Evolutionary conservation across 2,888 invertebrate species (phyloP), one percentile per base, ranked within the genome.

Genomic region (Sclerodermus sp.): DNA sequence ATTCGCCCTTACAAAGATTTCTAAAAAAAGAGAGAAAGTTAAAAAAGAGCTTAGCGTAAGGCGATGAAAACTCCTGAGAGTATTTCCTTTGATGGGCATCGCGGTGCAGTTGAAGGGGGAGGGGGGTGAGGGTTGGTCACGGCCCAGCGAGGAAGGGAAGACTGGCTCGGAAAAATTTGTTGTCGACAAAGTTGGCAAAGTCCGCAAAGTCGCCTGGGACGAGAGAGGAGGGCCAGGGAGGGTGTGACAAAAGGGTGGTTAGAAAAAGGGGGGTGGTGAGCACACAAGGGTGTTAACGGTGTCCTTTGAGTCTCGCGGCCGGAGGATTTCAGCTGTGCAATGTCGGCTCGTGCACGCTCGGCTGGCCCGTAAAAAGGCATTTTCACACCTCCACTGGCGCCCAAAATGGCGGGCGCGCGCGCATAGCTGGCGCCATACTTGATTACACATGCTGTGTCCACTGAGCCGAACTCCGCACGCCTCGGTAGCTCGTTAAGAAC

Each of bases 401-500:
- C 55, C 59, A 63, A 67, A 65, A 64, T 54, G 53, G 61, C 47
- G 41, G 42, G 52, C 45, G 34, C 37, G 48, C 48, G 50, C 55
- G 51, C 50, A 42, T 32, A 46, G 23, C 23, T 23, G 23, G 45
- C 40, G 45, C 51, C 55, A 75, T 70, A 71, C 64, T 60, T 71
- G 76, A 77, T 76, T 75, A 74, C 67, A 62, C 68, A 60, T 62
- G 59, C 23, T 5, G 62, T 67, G 63, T 66, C 62, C 72, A 68
- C 49, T 69, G 70, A 70, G 64, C 71, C 69, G 70, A 56, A 56
- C 59, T 46, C 55, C 53, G 47, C 53, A 71, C 65, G 72, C 74
- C 66, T 67, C 70, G 68, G 65, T 73, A 69, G 65, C 57, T 68
- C 65, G 73, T 71, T 71, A 70, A 71, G 62, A 71, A 67, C 68